Percentiles rank a stretch among this genome's conserved stretches.
phyloP scores from a whole-genome alignment of 2,797 vertebrate species.

The Lepus oiostolus region DNA sequence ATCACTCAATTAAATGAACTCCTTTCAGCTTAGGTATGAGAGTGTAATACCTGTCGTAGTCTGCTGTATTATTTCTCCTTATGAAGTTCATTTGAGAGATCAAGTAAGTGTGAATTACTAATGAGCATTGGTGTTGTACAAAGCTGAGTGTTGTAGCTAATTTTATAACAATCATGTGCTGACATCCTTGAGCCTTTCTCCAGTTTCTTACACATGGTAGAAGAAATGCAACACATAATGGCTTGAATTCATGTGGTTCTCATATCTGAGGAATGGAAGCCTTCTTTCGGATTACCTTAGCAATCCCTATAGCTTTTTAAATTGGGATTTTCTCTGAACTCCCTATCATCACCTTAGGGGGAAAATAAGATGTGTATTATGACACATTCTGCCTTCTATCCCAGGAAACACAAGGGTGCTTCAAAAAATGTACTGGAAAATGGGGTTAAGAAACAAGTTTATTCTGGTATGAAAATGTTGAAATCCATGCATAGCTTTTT shows the following conservation, averaged over 20 bases:
- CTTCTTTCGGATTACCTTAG: conserved; percentile 50
- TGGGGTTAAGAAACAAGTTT: no score
- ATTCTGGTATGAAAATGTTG: no score
- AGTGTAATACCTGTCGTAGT: not conserved
- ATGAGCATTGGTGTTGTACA: not conserved
- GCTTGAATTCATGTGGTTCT: conserved; percentile 51
- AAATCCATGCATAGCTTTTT: no score
- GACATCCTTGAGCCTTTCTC: not conserved
- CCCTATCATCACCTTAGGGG: not conserved
- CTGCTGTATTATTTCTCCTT: conserved; percentile 24
- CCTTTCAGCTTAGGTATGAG: not conserved
- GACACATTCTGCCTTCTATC: not conserved
- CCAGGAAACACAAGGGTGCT: not conserved
- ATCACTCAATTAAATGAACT: conserved; percentile 11
- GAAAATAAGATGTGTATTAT: conserved; percentile 1
- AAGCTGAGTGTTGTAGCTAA: not conserved
- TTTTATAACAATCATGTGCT: conserved; percentile 8
- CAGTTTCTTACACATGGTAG: not conserved
- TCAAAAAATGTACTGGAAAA: no score
- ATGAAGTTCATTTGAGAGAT: conserved; percentile 3
- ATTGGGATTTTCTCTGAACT: not conserved
- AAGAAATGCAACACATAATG: not conserved
- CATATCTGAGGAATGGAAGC: conserved; percentile 51
- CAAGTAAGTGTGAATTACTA: not conserved
- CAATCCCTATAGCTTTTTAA: conserved; percentile 3